phyloP scores from a whole-genome alignment of 2,113 vertebrate genomes.

The Brachyhypopomus gauderio region DNA sequence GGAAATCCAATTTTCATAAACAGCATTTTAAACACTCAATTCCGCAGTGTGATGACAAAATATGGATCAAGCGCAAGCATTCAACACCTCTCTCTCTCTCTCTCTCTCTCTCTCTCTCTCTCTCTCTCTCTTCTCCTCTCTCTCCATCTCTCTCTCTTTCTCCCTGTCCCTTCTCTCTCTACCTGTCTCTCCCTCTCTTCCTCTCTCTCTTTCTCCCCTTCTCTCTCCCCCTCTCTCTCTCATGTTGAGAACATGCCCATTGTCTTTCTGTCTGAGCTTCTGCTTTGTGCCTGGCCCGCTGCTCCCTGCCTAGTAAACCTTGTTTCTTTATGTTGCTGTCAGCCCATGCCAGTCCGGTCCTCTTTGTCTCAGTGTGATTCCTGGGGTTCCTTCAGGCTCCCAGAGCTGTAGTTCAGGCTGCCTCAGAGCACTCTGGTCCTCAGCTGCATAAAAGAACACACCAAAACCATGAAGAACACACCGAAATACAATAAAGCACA shows the following conservation, averaged over 20 bases:
- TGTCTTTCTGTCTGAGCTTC: neutral
- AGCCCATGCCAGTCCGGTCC: neutral
- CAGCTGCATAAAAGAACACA: too few species aligned
- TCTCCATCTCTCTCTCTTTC: neutral
- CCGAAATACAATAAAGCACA: too few species aligned
- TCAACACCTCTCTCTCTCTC: constrained; percentile 5
- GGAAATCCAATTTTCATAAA: constrained; percentile 68
- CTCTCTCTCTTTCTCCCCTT: neutral
- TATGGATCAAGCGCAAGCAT: neutral
- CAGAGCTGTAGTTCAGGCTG: constrained; percentile 17
- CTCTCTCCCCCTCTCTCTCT: constrained; percentile 1
- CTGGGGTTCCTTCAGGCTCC: constrained; percentile 23
- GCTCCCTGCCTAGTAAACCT: constrained; percentile 32
- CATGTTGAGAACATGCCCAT: neutral
- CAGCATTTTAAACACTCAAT: constrained; percentile 64
- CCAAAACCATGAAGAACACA: too few species aligned
- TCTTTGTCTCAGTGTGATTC: constrained; percentile 27
- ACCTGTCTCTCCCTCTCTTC: neutral
- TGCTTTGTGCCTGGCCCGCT: constrained; percentile 25
- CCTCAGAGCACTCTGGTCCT: neutral
- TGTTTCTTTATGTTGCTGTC: constrained; percentile 33
- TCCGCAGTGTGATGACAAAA: constrained; percentile 51
- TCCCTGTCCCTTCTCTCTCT: neutral
- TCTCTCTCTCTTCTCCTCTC: neutral
- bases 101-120: neutral